Conservation (phyloP, 2,797 vertebrate genomes). For the Ficedula albicollis region DNA sequence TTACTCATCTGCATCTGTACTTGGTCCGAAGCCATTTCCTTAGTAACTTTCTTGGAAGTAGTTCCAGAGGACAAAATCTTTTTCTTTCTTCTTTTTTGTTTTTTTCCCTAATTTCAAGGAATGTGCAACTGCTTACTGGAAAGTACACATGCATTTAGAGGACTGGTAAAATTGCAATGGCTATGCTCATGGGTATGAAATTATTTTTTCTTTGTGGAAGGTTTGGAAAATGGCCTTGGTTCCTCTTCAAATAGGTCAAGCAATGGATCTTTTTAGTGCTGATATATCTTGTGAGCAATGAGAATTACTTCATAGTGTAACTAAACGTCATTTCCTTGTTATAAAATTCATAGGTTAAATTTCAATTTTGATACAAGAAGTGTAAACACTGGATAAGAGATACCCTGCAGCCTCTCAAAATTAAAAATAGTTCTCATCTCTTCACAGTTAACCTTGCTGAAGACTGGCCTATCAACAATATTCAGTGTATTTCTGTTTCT, state of each 20-base stretch:
- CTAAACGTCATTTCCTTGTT: neutral
- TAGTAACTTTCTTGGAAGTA: neutral
- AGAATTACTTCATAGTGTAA: constrained; percentile 1
- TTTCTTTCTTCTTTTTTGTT: neutral
- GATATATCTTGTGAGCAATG: neutral
- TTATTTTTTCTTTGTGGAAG: neutral
- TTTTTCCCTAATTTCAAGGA: neutral
- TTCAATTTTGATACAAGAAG: neutral
- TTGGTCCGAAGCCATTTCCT: neutral
- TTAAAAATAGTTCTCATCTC: neutral
- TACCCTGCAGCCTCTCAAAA: neutral
- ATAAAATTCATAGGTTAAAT: neutral
- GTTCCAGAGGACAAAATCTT: neutral
- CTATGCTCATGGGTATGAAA: neutral
- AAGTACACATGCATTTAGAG: neutral
- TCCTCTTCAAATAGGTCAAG: neutral
- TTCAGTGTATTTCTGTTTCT: neutral
- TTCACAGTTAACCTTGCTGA: neutral
- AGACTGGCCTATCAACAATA: neutral
- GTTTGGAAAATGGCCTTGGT: neutral
- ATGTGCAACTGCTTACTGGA: neutral
- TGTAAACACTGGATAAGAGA: neutral
- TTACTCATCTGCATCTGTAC: neutral
- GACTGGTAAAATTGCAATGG: neutral
- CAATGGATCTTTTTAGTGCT: neutral